Conservation (phyloP, 1,140 invertebrate species). For the Bombus waltoni region DNA sequence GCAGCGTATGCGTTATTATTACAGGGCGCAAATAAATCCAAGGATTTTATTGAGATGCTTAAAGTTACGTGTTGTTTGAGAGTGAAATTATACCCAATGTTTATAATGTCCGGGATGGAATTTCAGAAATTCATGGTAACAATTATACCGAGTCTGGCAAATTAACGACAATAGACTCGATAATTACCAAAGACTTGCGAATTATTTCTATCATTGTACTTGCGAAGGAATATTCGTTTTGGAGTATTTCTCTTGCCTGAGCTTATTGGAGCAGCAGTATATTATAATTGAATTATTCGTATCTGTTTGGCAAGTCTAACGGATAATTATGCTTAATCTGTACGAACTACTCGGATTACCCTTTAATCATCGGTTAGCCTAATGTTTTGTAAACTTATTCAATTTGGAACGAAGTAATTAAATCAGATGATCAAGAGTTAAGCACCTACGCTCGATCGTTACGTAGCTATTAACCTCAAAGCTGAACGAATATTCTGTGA, state of each 20-base stretch:
- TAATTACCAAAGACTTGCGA: neutral
- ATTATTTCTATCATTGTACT: neutral
- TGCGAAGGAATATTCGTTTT: neutral
- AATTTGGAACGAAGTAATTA: slow-evolving; percentile 8
- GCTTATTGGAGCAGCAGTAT: neutral
- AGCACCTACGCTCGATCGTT: neutral
- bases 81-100: neutral
- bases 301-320: neutral
- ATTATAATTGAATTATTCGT: neutral
- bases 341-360: neutral
- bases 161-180: neutral
- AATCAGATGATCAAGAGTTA: slow-evolving; percentile 38
- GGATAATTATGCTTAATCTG: neutral
- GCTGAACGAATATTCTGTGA: neutral
- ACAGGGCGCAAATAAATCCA: neutral
- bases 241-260: neutral
- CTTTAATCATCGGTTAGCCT: slow-evolving; percentile 14
- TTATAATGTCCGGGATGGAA: neutral
- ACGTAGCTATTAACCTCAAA: slow-evolving; percentile 5
- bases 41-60: neutral
- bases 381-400: slow-evolving; percentile 4
- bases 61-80: neutral
- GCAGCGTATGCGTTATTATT: neutral
- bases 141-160: too few species aligned
- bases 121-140: too few species aligned